Conservation (phyloP, 2,888 invertebrate genomes). For the Orthosia cruda region DNA sequence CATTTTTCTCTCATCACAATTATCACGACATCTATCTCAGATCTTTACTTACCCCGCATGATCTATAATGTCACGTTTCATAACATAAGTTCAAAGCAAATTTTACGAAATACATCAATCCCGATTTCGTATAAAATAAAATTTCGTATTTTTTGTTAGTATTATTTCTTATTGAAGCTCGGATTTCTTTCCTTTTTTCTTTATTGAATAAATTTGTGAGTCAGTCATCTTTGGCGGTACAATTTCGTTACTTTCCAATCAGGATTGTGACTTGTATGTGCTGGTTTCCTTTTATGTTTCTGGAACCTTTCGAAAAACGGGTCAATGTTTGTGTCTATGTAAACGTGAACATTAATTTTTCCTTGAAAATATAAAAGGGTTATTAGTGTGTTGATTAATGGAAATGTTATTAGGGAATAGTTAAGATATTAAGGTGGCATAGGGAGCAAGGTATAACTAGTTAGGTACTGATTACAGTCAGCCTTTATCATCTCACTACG, state of each 20-base stretch:
- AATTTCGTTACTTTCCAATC: slow-evolving; percentile 55
- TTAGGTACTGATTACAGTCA: too few relatives aligned
- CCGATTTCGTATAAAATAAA: slow-evolving; percentile 29
- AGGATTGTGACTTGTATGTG: slow-evolving; percentile 5
- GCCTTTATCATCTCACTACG: too few relatives aligned
- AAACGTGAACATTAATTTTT: neutral
- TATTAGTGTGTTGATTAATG: neutral
- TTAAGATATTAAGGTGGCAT: too few relatives aligned
- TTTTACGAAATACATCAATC: slow-evolving; percentile 16
- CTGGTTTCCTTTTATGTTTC: too few relatives aligned
- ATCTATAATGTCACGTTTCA: neutral
- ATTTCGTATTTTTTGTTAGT: slow-evolving; percentile 38
- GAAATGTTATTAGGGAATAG: neutral
- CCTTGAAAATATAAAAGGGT: neutral
- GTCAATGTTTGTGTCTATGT: neutral
- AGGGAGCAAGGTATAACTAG: too few relatives aligned
- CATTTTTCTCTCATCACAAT: too few relatives aligned
- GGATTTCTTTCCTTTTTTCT: slow-evolving; percentile 22
- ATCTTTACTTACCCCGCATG: neutral
- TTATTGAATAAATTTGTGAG: slow-evolving; percentile 57
- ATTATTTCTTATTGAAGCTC: slow-evolving; percentile 43
- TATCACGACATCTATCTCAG: too few relatives aligned
- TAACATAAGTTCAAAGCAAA: slow-evolving; percentile 22
- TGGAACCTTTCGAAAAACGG: neutral
- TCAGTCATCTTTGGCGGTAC: slow-evolving; percentile 41